A percentile compares a stretch with the other conserved stretches of the same genome.
Evolutionary conservation across 2,797 vertebrate species (phyloP).

Genomic region (Cyprinodon diabolis): DNA sequence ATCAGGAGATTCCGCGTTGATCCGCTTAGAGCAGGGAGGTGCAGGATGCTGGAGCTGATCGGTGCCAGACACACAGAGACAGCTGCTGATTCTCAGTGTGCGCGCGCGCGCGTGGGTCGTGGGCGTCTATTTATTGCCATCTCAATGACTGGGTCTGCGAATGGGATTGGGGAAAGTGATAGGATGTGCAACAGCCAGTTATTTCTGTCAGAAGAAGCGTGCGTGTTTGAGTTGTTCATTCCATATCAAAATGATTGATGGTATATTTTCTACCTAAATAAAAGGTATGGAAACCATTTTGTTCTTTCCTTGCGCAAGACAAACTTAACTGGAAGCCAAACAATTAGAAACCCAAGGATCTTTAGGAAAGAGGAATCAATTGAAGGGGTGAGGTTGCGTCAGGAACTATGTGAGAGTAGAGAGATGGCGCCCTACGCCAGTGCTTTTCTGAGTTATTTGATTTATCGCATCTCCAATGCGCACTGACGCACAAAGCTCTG

Average conservation of each 20-base stretch:
- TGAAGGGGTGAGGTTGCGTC: neutral
- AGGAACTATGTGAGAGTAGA: neutral
- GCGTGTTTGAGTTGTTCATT: slow-evolving; percentile 28
- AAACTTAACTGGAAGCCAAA: slow-evolving; percentile 14
- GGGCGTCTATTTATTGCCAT: neutral
- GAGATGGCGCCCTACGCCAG: slow-evolving; percentile 53
- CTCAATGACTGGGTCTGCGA: slow-evolving; percentile 2
- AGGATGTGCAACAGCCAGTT: neutral
- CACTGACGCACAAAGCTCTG: slow-evolving; percentile 70
- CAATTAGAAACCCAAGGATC: slow-evolving; percentile 6
- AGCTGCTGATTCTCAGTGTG: slow-evolving; percentile 20
- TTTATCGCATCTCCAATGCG: slow-evolving; percentile 75
- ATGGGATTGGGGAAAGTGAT: slow-evolving; percentile 7
- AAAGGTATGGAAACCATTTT: neutral
- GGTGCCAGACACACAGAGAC: slow-evolving; percentile 37
- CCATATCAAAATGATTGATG: slow-evolving; percentile 41
- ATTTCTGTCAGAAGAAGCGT: slow-evolving; percentile 3
- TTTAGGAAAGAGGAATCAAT: slow-evolving; percentile 17
- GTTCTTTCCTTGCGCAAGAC: neutral
- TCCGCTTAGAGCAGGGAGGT: slow-evolving; percentile 26
- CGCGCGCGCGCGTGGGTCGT: neutral
- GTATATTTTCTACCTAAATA: neutral
- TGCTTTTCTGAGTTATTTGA: slow-evolving; percentile 55
- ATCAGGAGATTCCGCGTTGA: slow-evolving; percentile 30
- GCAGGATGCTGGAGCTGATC: slow-evolving; percentile 20